phyloP scores from a whole-genome alignment of 2,888 invertebrate genomes.

The Philereme transversata region DNA sequence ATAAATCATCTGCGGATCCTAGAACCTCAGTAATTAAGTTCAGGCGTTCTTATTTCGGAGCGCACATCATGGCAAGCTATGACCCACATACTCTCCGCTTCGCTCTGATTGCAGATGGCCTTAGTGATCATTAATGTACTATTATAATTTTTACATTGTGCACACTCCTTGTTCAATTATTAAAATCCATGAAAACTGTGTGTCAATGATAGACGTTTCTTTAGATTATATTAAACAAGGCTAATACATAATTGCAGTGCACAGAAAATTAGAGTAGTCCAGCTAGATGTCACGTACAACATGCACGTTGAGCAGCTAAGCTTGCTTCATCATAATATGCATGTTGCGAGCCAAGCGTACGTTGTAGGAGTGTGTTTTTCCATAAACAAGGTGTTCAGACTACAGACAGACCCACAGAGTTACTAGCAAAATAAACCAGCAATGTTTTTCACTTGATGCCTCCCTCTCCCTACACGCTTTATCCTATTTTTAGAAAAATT shows the following conservation, averaged over 20 bases:
- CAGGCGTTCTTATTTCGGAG: slow-evolving; percentile 36
- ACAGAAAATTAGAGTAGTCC: background rate
- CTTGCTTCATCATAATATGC: background rate
- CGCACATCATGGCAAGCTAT: slow-evolving; percentile 41
- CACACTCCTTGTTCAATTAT: background rate
- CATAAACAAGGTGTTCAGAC: slow-evolving; percentile 7
- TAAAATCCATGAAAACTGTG: too few relatives aligned
- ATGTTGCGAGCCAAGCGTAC: too few relatives aligned
- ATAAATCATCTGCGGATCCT: slow-evolving; percentile 16
- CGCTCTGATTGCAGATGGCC: slow-evolving; percentile 40
- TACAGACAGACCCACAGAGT: slow-evolving; percentile 1
- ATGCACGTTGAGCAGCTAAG: too few relatives aligned
- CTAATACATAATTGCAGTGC: background rate
- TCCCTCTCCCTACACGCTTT: slow-evolving; percentile 2
- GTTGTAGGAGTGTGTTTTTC: slow-evolving; percentile 1
- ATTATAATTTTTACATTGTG: slow-evolving; percentile 4
- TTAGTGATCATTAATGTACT: slow-evolving; percentile 28
- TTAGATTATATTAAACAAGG: background rate
- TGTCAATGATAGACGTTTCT: background rate
- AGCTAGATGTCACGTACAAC: too few relatives aligned
- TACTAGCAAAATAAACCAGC: slow-evolving; percentile 14
- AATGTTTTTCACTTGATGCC: slow-evolving; percentile 16
- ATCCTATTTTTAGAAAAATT: slow-evolving; percentile 23
- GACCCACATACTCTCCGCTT: slow-evolving; percentile 47
- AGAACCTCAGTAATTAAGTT: slow-evolving; percentile 24